Evolutionary conservation across 2,888 invertebrate genomes (phyloP), one percentile per base, ranked within the genome.

Genomic region (Apamea crenata): DNA sequence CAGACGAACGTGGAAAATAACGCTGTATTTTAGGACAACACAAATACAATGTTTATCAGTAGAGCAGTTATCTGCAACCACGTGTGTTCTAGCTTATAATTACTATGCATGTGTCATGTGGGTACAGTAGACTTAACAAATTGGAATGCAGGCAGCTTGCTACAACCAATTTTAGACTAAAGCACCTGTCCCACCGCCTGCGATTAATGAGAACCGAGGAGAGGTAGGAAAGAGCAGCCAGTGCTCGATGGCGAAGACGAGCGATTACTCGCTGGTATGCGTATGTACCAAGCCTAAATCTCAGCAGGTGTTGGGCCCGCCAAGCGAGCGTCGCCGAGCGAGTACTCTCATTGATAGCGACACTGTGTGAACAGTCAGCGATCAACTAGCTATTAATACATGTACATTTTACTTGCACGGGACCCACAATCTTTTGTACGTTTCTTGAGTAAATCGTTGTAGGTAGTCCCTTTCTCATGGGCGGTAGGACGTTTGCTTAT

Each of bases 11-110:
- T 80, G 80, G 80, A 80, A 84, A 84, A 85, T 77, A 71, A 65
- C 75, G 21, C 53, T 59, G 18, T 53, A 72, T 78, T 87, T 83
- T 87, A 66, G 73, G 61, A 67, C 77, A 75, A 76, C 76, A 71
- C 63, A 68, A 73, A 67, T 67, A 77, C 65, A 56, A 47, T 65
- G 53, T 74, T 63, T 40, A 74, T 80, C 47, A 40, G 63, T 77
- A 66, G 65, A 63, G 59, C 44, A 53, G 65, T 40, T 84, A 84
- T 77, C 74, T 44, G 36, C 32, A 36, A 76, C 73, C 85, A 76
- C 87, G 87, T 85, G 85, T 80, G 63, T 74, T 83, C 50, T 67
- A 68, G 36, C 29, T 69, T 61, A n/a, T 72, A 66, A 78, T 81
- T 47, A 53, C 61, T 74, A 29, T 68, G 71, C 68, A 65, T 80